Conservation (phyloP, 2,888 invertebrate species). For the Platycnemis pennipes region DNA sequence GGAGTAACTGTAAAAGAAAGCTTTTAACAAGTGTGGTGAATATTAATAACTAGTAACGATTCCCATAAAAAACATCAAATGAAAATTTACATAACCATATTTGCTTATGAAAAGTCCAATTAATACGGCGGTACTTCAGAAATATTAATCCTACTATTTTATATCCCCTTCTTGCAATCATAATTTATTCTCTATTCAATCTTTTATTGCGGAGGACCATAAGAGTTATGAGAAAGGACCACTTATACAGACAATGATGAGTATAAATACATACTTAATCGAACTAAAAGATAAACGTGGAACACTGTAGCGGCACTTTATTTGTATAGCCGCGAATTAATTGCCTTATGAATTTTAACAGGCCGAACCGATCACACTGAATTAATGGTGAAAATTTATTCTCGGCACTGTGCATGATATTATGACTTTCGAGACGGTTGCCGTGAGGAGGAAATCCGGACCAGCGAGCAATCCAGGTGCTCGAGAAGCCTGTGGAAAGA, state of each 20-base stretch:
- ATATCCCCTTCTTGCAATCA: background rate
- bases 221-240: background rate
- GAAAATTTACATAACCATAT: background rate
- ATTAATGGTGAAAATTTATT: background rate
- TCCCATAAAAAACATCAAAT: background rate
- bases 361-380: background rate
- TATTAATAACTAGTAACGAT: background rate
- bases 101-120: background rate
- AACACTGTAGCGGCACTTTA: background rate
- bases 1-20: too few relatives aligned
- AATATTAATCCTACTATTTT: background rate
- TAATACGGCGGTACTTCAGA: background rate
- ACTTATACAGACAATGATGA: background rate
- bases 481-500: background rate
- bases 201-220: background rate
- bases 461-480: background rate
- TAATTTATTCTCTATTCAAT: background rate
- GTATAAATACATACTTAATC: constrained; percentile 22
- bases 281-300: background rate
- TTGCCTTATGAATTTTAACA: constrained; percentile 16
- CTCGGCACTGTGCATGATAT: background rate
- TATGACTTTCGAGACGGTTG: background rate
- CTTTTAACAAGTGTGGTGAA: background rate
- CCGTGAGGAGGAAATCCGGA: background rate
- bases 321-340: background rate